Evolutionary conservation across 2,113 vertebrate species (phyloP).

Genomic region (Baryphthengus martii): DNA sequence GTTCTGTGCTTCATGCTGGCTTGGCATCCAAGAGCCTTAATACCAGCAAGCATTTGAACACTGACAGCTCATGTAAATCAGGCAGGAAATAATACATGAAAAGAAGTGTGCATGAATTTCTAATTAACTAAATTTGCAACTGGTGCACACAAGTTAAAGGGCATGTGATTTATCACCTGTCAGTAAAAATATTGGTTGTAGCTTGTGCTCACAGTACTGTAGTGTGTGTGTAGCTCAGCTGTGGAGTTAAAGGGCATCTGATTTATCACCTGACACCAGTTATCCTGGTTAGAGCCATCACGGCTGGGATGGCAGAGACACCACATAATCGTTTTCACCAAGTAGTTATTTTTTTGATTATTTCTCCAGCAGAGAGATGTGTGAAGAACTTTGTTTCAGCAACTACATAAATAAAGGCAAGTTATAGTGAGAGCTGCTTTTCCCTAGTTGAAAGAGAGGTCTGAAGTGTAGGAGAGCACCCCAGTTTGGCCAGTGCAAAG

Average conservation of each 20-base stretch:
- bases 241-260: constrained; percentile 49
- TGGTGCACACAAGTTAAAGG: constrained; percentile 62
- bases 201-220: neutral
- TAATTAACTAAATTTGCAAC: constrained; percentile 65
- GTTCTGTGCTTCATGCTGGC: neutral
- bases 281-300: constrained; percentile 10
- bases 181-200: constrained; percentile 39
- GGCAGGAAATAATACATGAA: constrained; percentile 30
- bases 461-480: neutral
- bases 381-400: neutral
- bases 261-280: constrained; percentile 47
- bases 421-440: neutral
- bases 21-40: neutral
- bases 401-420: neutral
- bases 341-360: neutral
- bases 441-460: neutral
- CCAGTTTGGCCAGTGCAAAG: neutral
- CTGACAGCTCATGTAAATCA: constrained; percentile 50
- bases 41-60: constrained; percentile 1
- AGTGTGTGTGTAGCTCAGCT: neutral
- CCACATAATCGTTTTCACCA: neutral
- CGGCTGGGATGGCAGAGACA: neutral
- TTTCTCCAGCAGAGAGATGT: neutral
- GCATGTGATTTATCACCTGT: constrained; percentile 64
- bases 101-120: constrained; percentile 52